Evolutionary conservation across 2,113 vertebrate genomes (phyloP).

Genomic region (Solea solea): DNA sequence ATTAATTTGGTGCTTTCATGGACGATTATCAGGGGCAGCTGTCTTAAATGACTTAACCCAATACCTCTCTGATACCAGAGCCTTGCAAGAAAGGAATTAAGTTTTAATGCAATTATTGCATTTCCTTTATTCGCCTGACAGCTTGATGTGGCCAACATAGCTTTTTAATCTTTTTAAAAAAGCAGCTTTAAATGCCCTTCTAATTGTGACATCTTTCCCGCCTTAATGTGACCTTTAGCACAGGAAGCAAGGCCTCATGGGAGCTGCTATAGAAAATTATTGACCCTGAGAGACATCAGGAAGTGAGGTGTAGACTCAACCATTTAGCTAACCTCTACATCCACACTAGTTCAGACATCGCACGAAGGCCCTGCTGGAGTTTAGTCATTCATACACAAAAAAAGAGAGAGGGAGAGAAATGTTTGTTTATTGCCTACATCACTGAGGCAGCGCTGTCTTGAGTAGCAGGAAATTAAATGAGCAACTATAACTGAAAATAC

Average conservation of each 20-base stretch:
- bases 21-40: constrained; percentile 90
- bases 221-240: constrained; percentile 78
- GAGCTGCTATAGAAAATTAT: constrained; percentile 70
- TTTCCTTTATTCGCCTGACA: constrained; percentile 81
- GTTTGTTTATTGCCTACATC: not conserved
- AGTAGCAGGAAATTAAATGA: constrained; percentile 21
- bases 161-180: constrained; percentile 82
- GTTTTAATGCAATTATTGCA: constrained; percentile 88
- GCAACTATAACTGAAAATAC: constrained; percentile 10
- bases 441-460: constrained; percentile 1
- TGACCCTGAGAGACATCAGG: constrained; percentile 72
- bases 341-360: constrained; percentile 33
- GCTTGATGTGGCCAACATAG: constrained; percentile 72
- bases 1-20: constrained; percentile 96
- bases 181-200: constrained; percentile 80
- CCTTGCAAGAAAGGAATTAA: constrained; percentile 79
- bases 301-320: constrained; percentile 57
- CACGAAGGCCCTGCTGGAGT: constrained; percentile 19
- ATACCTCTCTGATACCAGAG: constrained; percentile 87
- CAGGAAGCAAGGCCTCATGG: constrained; percentile 69
- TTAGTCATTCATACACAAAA: constrained; percentile 30
- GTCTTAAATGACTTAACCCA: constrained; percentile 90
- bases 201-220: constrained; percentile 82
- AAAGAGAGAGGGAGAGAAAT: not conserved
- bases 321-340: constrained; percentile 49